phyloP scores from a whole-genome alignment of 2,113 vertebrate genomes.

The Colistium nudipinnis region DNA sequence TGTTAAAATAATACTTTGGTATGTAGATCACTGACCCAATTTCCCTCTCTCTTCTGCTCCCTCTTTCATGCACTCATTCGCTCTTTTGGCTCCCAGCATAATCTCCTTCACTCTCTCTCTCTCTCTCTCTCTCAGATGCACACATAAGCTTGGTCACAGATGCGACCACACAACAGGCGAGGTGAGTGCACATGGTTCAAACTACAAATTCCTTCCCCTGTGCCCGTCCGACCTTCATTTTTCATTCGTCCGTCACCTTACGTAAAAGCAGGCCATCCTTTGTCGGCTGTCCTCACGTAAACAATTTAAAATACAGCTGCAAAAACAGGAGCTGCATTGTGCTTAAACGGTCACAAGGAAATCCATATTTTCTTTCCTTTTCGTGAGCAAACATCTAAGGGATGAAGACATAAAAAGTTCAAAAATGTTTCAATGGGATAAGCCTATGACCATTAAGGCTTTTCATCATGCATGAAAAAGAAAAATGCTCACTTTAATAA shows the following conservation, averaged over 20 bases:
- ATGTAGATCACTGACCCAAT: conserved; percentile 84
- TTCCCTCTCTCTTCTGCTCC: conserved; percentile 64
- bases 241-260: conserved; percentile 9
- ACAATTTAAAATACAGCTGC: background rate
- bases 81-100: conserved; percentile 75
- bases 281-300: conserved; percentile 23
- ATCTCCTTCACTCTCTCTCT: conserved; percentile 54
- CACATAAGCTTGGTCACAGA: conserved; percentile 55
- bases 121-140: conserved; percentile 21
- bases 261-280: conserved; percentile 19
- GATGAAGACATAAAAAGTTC: no score
- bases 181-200: conserved; percentile 38
- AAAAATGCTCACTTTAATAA: conserved; percentile 9
- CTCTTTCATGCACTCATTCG: conserved; percentile 69
- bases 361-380: no score
- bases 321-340: background rate
- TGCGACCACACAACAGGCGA: conserved; percentile 55
- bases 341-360: background rate
- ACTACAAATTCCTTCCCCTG: conserved; percentile 23
- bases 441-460: background rate
- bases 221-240: conserved; percentile 9
- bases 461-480: background rate
- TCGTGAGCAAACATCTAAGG: no score
- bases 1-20: conserved; percentile 74
- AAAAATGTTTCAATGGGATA: background rate